Conservation (phyloP, 2,888 invertebrate species). For the Petrolisthes cinctipes region DNA sequence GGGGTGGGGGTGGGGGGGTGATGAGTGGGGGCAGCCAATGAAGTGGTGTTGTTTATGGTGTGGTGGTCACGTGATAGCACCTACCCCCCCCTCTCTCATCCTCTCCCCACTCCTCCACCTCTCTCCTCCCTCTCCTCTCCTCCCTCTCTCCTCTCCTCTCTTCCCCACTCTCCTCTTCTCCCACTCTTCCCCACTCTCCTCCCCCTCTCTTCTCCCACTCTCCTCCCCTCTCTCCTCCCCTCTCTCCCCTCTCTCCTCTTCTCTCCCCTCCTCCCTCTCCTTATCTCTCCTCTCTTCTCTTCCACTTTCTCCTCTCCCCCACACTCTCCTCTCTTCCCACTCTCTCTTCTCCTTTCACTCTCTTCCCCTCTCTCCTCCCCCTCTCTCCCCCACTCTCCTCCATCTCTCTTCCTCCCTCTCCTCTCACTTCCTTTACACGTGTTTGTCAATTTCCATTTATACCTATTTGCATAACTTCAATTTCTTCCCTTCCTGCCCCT, state of each 20-base stretch:
- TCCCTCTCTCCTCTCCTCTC: background rate
- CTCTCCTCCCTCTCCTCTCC: background rate
- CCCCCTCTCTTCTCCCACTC: background rate
- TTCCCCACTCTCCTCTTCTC: background rate
- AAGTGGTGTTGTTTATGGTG: background rate
- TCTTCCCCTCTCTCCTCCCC: constrained; percentile 1
- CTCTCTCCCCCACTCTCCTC: constrained; percentile 1
- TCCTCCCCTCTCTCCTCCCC: too few relatives aligned
- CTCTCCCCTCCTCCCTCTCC: background rate
- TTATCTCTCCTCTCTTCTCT: background rate
- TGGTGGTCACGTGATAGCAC: background rate
- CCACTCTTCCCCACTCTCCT: background rate
- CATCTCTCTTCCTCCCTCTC: constrained; percentile 13
- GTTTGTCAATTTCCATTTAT: background rate
- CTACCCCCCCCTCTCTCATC: background rate
- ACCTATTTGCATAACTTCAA: background rate
- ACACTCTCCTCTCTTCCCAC: background rate
- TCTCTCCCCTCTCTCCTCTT: background rate
- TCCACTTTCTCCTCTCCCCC: background rate
- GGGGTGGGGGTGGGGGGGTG: too few relatives aligned
- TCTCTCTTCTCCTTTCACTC: background rate
- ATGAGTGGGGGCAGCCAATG: background rate
- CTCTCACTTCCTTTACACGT: background rate
- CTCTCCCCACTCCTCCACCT: background rate
- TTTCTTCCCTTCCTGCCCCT: background rate